These are phyloP conservation scores for Cavia aperea DNA, from an alignment of 2,113 vertebrate species.

Conservation along the genomic window DNA sequence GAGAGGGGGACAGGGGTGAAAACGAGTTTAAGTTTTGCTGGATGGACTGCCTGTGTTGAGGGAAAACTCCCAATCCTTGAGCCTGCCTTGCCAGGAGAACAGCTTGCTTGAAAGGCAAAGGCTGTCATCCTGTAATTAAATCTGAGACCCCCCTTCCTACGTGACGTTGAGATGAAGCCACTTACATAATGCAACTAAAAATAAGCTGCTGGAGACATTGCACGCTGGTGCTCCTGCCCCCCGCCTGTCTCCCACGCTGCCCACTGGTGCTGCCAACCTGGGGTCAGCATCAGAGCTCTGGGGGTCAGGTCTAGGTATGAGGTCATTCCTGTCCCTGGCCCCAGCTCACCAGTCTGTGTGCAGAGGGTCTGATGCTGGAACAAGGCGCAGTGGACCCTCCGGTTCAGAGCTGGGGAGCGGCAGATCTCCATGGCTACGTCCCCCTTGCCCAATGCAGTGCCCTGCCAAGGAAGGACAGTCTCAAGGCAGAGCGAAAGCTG, in stretches of 20 bases:
- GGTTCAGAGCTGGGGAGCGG: background rate
- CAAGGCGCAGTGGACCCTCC: rapidly evolving
- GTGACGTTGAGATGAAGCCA: constrained; percentile 71
- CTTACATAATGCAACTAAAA: constrained; percentile 82
- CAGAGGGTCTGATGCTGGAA: rapidly evolving
- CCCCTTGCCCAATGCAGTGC: background rate
- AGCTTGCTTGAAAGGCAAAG: constrained; percentile 76
- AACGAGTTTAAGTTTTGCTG: background rate
- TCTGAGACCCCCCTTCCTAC: constrained; percentile 74
- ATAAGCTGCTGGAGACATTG: constrained; percentile 72
- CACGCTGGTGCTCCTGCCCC: background rate
- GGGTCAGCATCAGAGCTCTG: rapidly evolving
- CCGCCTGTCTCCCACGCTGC: background rate
- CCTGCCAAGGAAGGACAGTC: rapidly evolving
- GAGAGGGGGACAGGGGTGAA: background rate
- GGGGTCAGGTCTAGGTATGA: background rate
- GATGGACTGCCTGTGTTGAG: constrained; percentile 53
- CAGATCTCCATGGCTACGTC: background rate
- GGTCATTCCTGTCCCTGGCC: background rate
- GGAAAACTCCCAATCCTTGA: constrained; percentile 66
- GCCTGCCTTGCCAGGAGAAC: constrained; percentile 74
- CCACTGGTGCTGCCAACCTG: background rate
- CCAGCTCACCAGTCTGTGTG: rapidly evolving
- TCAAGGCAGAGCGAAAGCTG: background rate
- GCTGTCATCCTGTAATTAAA: constrained; percentile 79